Evolutionary conservation across 2,113 vertebrate species (phyloP).

Genomic region (Triplophysa siluroides): DNA sequence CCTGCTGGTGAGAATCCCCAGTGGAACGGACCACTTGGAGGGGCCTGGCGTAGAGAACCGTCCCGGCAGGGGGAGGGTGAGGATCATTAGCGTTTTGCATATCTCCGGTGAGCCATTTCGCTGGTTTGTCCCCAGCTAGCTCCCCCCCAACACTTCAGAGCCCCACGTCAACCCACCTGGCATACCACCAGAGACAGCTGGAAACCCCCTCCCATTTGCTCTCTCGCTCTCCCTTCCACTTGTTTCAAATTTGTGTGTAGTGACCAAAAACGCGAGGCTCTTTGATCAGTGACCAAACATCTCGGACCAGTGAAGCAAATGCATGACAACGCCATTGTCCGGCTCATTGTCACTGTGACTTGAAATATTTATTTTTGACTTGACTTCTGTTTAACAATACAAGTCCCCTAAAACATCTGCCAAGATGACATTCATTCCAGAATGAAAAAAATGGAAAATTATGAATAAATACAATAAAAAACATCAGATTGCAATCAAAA

Average conservation of each 20-base stretch:
- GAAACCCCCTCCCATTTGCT: conserved; percentile 23
- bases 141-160: conserved; percentile 33
- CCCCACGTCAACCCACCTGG: conserved; percentile 51
- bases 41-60: conserved; percentile 50
- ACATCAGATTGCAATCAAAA: conserved; percentile 20
- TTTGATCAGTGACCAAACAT: conserved; percentile 67
- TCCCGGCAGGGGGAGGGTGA: conserved; percentile 46
- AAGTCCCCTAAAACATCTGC: no score
- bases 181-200: conserved; percentile 56
- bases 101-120: conserved; percentile 49
- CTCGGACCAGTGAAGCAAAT: conserved; percentile 8
- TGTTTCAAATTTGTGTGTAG: conserved; percentile 63
- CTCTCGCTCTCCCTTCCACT: conserved; percentile 29
- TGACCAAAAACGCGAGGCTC: conserved; percentile 51
- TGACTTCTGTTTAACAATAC: no score
- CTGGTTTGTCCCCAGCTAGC: conserved; percentile 46
- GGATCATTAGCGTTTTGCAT: conserved; percentile 56
- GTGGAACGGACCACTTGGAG: conserved; percentile 55
- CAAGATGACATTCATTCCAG: no score
- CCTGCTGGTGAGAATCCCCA: conserved; percentile 60
- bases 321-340: no score
- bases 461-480: neutral
- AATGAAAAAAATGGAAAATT: no score
- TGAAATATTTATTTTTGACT: no score
- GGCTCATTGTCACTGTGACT: no score